These are phyloP conservation scores for Rana temporaria DNA, from an alignment of 2,113 vertebrate genomes.

Conservation along the genomic window DNA sequence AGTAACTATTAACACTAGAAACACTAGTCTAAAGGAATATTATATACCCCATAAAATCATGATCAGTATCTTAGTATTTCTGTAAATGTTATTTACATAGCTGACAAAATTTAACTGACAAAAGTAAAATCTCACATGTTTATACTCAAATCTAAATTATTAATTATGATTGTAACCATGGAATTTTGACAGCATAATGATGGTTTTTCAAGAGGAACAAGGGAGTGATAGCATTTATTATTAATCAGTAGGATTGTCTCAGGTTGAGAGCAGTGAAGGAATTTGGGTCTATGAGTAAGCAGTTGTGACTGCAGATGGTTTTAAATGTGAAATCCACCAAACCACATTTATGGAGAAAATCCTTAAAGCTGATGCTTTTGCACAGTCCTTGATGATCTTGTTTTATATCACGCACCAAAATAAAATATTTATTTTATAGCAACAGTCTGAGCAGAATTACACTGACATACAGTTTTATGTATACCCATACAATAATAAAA, in stretches of 20 bases:
- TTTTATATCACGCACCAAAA: slow-evolving; percentile 20
- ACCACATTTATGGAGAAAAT: neutral
- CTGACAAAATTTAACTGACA: too few species aligned
- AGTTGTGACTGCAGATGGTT: slow-evolving; percentile 1
- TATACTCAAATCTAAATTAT: too few species aligned
- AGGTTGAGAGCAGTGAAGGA: slow-evolving; percentile 2
- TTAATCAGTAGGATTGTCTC: neutral
- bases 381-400: slow-evolving; percentile 18
- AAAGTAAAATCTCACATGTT: too few species aligned
- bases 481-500: slow-evolving; percentile 22
- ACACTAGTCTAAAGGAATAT: too few species aligned
- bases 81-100: too few species aligned
- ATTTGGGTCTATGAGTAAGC: neutral
- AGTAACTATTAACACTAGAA: too few species aligned
- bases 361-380: slow-evolving; percentile 19
- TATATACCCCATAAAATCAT: too few species aligned
- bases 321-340: neutral
- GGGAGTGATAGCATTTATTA: too few species aligned
- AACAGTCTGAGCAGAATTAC: slow-evolving; percentile 23
- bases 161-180: too few species aligned
- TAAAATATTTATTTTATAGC: slow-evolving; percentile 48
- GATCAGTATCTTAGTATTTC: too few species aligned
- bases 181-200: too few species aligned
- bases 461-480: slow-evolving; percentile 36
- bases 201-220: too few species aligned